These are phyloP conservation scores for Onychorhynchus coronatus DNA, from an alignment of 2,113 vertebrate genomes.

Conservation along the genomic window DNA sequence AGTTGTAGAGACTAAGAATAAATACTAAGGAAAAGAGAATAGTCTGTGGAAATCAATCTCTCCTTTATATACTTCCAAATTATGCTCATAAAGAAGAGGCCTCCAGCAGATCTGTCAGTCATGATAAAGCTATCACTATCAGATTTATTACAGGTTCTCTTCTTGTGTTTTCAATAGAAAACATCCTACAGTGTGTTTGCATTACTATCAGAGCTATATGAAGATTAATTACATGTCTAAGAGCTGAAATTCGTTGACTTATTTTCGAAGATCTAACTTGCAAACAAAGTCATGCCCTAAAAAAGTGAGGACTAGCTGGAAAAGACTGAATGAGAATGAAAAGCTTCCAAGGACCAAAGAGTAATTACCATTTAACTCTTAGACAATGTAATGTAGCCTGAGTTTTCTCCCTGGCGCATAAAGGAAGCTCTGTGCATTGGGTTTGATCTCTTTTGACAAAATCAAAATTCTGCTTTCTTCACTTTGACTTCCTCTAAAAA, in stretches of 20 bases:
- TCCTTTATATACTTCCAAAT: conserved; percentile 67
- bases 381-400: neutral
- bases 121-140: conserved; percentile 67
- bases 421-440: neutral
- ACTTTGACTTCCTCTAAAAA: neutral
- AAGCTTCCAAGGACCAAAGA: neutral
- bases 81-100: conserved; percentile 72
- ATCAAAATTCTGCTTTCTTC: neutral
- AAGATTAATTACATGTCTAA: conserved; percentile 72
- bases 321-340: neutral
- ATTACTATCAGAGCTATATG: conserved; percentile 63
- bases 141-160: conserved; percentile 72
- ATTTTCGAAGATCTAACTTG: conserved; percentile 67
- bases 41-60: conserved; percentile 66
- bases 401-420: neutral
- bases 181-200: conserved; percentile 76
- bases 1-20: conserved; percentile 12
- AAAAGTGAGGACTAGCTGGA: neutral
- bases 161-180: conserved; percentile 67
- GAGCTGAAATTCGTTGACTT: conserved; percentile 60
- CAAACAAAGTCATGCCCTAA: conserved; percentile 27
- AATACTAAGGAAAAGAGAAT: conserved; percentile 41
- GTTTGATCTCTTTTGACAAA: neutral
- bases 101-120: conserved; percentile 72
- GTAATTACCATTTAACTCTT: neutral